Evolutionary conservation across 2,113 vertebrate species (phyloP).

Genomic region (Ramphastos sulfuratus): DNA sequence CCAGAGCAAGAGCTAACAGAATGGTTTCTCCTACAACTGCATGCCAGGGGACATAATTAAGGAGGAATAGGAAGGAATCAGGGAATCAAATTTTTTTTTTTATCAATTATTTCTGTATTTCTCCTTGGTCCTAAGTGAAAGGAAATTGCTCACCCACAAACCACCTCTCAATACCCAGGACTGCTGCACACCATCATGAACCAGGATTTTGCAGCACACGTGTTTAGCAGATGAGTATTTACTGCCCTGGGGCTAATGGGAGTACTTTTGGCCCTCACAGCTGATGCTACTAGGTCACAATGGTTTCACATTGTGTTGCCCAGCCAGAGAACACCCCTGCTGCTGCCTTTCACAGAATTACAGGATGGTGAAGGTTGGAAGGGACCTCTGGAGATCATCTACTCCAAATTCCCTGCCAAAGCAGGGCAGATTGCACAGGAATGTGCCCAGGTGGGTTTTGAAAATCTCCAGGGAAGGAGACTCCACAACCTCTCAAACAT

Average conservation of each 20-base stretch:
- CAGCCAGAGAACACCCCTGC: not conserved
- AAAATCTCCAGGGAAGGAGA: no score
- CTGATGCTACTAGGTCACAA: not conserved
- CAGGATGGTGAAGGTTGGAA: no score
- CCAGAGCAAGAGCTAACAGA: not conserved
- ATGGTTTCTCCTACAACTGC: not conserved
- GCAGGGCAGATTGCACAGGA: no score
- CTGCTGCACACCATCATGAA: not conserved
- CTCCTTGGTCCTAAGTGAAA: not conserved
- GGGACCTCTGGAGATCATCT: no score
- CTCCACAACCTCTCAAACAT: no score
- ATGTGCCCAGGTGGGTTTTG: no score
- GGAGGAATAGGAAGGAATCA: not conserved
- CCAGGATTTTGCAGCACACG: not conserved
- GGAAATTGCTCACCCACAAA: not conserved
- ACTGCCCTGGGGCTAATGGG: not conserved
- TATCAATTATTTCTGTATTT: not conserved
- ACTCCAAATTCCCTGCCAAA: no score
- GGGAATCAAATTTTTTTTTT: not conserved
- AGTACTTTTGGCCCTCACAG: not conserved
- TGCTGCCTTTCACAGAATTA: not conserved
- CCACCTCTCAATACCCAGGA: rapidly evolving
- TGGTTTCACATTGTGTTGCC: not conserved
- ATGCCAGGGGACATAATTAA: not conserved
- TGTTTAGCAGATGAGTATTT: not conserved